phyloP scores from a whole-genome alignment of 2,797 vertebrate species.

The Eulemur rubriventer region DNA sequence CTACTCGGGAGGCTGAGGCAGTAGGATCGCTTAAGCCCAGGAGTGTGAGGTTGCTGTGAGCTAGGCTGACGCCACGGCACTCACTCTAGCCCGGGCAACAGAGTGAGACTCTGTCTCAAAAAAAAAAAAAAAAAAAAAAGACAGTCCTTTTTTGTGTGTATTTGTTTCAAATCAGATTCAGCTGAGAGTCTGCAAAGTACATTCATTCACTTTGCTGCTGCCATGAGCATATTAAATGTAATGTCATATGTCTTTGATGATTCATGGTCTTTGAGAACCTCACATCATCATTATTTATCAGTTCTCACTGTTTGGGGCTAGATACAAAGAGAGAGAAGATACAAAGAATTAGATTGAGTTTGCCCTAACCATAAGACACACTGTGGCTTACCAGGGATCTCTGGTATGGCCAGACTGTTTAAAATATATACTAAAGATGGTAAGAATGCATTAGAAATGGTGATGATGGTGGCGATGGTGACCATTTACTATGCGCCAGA shows the following conservation, averaged over 20 bases:
- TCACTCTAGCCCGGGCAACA: no score
- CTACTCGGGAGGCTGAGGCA: no score
- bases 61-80: no score
- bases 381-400: background rate
- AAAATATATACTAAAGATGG: slow-evolving; percentile 1
- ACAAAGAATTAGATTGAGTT: background rate
- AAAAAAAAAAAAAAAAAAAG: no score
- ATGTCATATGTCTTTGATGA: slow-evolving; percentile 19
- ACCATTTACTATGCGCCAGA: background rate
- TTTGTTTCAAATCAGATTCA: background rate
- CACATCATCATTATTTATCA: background rate
- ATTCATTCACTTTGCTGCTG: background rate
- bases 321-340: background rate
- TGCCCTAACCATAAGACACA: background rate
- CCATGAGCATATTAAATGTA: background rate
- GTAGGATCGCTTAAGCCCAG: no score
- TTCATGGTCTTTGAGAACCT: background rate
- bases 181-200: background rate
- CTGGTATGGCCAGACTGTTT: slow-evolving; percentile 1
- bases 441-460: background rate
- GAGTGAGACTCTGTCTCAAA: no score
- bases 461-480: background rate
- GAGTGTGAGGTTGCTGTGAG: no score
- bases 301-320: background rate
- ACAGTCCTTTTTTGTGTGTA: background rate